phyloP scores from a whole-genome alignment of 1,140 invertebrate genomes.

The Penaeus japonicus region DNA sequence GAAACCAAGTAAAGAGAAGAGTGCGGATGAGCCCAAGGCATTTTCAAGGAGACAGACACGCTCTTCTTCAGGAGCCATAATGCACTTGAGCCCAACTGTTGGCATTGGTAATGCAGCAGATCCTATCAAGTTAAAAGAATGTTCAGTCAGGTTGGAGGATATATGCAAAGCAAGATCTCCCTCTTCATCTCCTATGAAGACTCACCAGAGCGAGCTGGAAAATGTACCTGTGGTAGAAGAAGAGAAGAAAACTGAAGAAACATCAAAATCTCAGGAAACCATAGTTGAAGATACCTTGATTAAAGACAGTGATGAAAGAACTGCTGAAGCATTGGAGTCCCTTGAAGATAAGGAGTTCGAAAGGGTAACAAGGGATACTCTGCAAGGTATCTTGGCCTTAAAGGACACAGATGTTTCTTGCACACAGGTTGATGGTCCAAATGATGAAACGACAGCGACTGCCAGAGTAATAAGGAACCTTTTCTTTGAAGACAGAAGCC shows the following conservation, averaged over 20 bases:
- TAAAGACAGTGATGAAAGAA: background rate
- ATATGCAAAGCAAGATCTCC: constrained; percentile 59
- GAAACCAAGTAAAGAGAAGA: background rate
- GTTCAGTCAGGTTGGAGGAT: constrained; percentile 64
- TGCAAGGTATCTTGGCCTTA: constrained; percentile 19
- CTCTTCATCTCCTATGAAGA: constrained; percentile 27
- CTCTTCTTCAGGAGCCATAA: background rate
- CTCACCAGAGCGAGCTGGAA: constrained; percentile 13
- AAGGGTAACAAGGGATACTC: constrained; percentile 12
- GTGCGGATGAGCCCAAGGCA: background rate
- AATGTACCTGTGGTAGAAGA: background rate
- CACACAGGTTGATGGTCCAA: constrained; percentile 52
- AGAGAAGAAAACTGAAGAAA: background rate
- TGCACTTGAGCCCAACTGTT: background rate
- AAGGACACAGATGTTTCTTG: constrained; percentile 39
- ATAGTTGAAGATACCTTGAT: background rate
- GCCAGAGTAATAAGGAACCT: constrained; percentile 37
- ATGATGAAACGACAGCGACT: constrained; percentile 41
- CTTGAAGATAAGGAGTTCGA: background rate
- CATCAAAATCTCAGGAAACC: background rate
- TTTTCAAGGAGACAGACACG: constrained; percentile 15
- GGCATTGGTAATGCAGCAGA: background rate
- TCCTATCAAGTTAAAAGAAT: constrained; percentile 65
- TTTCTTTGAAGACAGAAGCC: constrained; percentile 32
- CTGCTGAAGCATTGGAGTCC: background rate